These are phyloP conservation scores for Ictidomys tridecemlineatus DNA, from an alignment of 2,113 vertebrate genomes.

Conservation along the genomic window DNA sequence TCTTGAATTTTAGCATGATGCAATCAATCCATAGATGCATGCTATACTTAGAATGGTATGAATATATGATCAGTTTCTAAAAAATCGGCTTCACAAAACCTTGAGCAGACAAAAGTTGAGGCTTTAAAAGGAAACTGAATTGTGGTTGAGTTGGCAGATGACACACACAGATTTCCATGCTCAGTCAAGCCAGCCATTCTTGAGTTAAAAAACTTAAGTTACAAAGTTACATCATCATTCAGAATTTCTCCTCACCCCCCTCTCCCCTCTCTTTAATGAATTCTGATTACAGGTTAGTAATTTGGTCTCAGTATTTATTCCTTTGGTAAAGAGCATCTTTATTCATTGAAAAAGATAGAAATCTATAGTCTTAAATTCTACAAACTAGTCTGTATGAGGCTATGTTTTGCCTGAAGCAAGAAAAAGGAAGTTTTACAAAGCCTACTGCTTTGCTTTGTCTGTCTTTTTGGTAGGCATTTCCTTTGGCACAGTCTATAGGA, in stretches of 20 bases:
- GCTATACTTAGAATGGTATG: conserved; percentile 3
- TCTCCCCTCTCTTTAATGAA: background rate
- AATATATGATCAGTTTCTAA: background rate
- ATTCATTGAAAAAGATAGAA: background rate
- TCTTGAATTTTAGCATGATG: background rate
- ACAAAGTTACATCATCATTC: background rate
- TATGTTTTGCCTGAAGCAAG: background rate
- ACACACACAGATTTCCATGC: background rate
- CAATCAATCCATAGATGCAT: background rate
- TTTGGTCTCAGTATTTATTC: background rate
- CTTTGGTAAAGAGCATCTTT: background rate
- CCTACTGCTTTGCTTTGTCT: background rate
- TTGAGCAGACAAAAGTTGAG: conserved; percentile 30
- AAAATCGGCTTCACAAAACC: background rate
- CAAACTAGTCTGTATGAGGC: background rate
- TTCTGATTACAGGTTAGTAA: background rate
- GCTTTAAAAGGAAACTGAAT: conserved; percentile 31
- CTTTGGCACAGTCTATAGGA: background rate
- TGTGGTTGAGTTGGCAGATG: background rate
- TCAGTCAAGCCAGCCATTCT: background rate
- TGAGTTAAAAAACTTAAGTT: background rate
- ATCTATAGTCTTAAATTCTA: background rate
- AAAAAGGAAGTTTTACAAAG: background rate
- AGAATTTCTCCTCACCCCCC: background rate
- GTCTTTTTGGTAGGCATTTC: conserved; percentile 11